Evolutionary conservation across 2,113 vertebrate species (phyloP), one percentile per base, ranked within the genome.

Genomic region (Channa argus): DNA sequence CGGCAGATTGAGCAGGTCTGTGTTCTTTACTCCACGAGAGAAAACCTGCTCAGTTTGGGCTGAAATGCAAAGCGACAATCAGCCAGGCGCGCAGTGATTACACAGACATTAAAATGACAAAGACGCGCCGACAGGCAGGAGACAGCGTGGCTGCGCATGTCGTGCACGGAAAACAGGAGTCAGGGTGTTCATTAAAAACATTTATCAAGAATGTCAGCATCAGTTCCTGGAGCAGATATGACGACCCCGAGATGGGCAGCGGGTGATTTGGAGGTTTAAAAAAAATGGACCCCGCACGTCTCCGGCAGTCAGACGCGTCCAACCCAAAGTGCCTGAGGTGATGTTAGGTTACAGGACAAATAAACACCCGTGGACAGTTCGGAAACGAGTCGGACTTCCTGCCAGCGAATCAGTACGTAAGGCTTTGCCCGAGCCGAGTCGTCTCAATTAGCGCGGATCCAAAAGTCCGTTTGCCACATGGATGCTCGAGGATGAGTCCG

Each of bases 91-190:
- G 79, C 82, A 68, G 37, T 36, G 81, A 81, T 79, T 34, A 84
- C 64, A 56, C 83, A 74, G 68, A 69, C 85, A 90, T 90, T 90
- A 87, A 34, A 92, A 90, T 91, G 88, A 91, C 86, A 90, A 92
- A 85, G 88, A 81, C 85, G 83, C 77, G 82, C 58, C 74, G 72
- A 70, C 86, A 47, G 39, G 41, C 77, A 64, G 91, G 82, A 88
- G 88, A 84, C 92, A 85, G 74, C 82, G 66, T 77, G 77, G 74
- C 75, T 61, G 76, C 70, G 51, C 80, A 53, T 47, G 82, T n/a
- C 62, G 50, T 36, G 78, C n/a, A 49, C 44, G 3, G 7, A 36
- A 8, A 45, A 15, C 63, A 34, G 6, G 38, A 49, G 61, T 59
- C 47, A 43, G 41, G 0, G n/a, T 66, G 47, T 24, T 39, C 47